These are phyloP conservation scores for Neodiprion virginianus DNA, from an alignment of 1,140 invertebrate genomes.

Conservation along the genomic window DNA sequence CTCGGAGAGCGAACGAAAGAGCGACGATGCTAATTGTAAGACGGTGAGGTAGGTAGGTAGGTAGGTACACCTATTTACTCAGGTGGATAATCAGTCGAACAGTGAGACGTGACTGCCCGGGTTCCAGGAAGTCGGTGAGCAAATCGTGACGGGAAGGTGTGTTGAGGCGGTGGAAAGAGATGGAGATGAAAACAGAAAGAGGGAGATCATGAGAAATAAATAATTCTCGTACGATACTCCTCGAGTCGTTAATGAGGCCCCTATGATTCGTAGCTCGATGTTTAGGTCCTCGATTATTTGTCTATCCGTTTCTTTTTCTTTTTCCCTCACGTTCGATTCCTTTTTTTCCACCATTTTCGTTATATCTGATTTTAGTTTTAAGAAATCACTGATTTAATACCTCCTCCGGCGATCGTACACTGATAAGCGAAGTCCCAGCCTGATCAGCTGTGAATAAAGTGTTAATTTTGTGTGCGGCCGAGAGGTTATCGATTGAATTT, in stretches of 20 bases:
- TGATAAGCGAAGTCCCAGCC: background rate
- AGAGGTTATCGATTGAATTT: background rate
- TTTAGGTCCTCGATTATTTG: background rate
- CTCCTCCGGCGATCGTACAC: background rate
- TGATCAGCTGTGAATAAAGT: constrained; percentile 7
- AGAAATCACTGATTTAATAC: constrained; percentile 5
- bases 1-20: too few relatives aligned
- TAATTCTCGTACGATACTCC: background rate
- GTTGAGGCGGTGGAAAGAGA: background rate
- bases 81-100: background rate
- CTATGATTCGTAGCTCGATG: background rate
- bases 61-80: background rate
- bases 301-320: background rate
- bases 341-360: too few relatives aligned
- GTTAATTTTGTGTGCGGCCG: background rate
- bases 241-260: background rate
- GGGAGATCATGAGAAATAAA: background rate
- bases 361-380: too few relatives aligned
- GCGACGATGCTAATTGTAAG: background rate
- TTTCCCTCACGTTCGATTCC: too few relatives aligned
- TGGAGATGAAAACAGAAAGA: too few relatives aligned
- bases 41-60: background rate
- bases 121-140: background rate
- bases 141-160: constrained; percentile 1
- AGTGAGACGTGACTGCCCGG: background rate